These are phyloP conservation scores for Scolopax bukidnonensis DNA, from an alignment of 2,797 vertebrate genomes.

Conservation along the genomic window DNA sequence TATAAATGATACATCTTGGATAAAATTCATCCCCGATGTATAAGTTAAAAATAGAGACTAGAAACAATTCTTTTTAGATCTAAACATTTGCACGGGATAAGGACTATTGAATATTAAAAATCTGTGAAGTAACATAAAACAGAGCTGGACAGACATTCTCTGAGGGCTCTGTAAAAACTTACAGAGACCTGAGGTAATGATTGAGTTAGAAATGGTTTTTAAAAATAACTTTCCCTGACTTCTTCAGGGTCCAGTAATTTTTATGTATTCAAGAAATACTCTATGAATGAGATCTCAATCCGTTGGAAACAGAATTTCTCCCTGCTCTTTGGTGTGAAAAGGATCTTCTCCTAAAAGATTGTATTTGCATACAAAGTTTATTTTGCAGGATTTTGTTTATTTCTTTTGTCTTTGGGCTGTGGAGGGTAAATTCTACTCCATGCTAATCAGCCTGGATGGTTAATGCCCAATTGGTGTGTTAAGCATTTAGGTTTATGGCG, in stretches of 20 bases:
- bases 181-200: constrained; percentile 33
- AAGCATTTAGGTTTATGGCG: neutral
- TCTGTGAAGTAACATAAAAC: constrained; percentile 69
- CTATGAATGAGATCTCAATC: neutral
- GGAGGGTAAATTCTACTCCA: neutral
- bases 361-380: neutral
- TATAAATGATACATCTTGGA: constrained; percentile 49
- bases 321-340: neutral
- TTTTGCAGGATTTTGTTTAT: constrained; percentile 16
- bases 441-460: constrained; percentile 27
- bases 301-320: neutral
- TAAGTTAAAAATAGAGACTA: constrained; percentile 63
- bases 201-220: neutral
- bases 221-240: constrained; percentile 46
- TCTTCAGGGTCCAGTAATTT: neutral
- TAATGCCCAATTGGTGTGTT: constrained; percentile 17
- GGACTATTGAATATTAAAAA: constrained; percentile 70
- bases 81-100: constrained; percentile 55
- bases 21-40: constrained; percentile 60
- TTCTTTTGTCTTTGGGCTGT: neutral
- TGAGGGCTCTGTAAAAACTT: constrained; percentile 57
- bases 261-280: neutral
- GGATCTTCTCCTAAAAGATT: neutral
- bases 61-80: constrained; percentile 59
- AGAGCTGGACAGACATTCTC: constrained; percentile 46